Evolutionary conservation across 1,140 invertebrate genomes (phyloP).

Genomic region (Hylaeus anthracinus): DNA sequence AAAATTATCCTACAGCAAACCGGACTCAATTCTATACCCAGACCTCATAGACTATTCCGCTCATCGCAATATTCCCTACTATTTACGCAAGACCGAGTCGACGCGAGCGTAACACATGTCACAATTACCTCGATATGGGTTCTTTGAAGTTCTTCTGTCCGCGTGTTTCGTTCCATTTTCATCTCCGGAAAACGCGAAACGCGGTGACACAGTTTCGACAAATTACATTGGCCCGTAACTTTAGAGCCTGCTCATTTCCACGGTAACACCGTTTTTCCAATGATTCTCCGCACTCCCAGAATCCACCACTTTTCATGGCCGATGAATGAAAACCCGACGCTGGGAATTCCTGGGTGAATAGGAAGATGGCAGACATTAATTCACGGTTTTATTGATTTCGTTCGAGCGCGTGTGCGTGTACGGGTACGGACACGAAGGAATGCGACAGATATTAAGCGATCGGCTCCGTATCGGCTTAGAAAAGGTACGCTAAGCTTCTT

Average conservation of each 20-base stretch:
- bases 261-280: conserved; percentile 1
- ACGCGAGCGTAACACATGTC: too few relatives aligned
- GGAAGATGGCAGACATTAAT: conserved; percentile 24
- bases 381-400: conserved; percentile 31
- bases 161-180: background rate
- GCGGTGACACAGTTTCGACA: background rate
- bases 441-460: conserved; percentile 15
- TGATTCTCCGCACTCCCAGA: background rate
- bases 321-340: conserved; percentile 27
- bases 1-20: too few relatives aligned
- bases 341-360: background rate
- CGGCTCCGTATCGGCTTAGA: background rate
- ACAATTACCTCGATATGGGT: too few relatives aligned
- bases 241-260: background rate
- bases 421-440: background rate
- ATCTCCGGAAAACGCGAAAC: background rate
- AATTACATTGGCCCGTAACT: background rate
- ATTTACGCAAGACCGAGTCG: too few relatives aligned
- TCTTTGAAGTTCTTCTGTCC: too few relatives aligned
- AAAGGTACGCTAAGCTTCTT: background rate
- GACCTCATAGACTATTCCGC: too few relatives aligned
- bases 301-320: conserved; percentile 13
- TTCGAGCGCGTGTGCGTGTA: background rate
- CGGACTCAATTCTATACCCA: too few relatives aligned
- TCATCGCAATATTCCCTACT: too few relatives aligned